Conservation (phyloP, 2,888 invertebrate species). For the Rhimphoctona megacephalus region DNA sequence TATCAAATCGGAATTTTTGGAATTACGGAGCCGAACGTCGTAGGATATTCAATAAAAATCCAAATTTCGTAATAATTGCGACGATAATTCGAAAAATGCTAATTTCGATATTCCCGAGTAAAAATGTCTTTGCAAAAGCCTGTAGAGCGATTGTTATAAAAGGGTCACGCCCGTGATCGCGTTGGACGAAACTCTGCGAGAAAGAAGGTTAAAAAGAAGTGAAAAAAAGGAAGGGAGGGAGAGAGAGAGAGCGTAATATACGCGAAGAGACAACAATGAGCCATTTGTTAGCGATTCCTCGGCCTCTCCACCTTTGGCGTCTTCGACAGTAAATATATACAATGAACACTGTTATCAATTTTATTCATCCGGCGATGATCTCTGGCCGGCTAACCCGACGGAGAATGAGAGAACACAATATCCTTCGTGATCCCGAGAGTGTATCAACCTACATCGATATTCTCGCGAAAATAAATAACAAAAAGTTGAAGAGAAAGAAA, state of each 20-base stretch:
- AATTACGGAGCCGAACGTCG: background rate
- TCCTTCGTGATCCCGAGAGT: constrained; percentile 20
- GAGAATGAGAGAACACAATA: background rate
- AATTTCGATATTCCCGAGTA: background rate
- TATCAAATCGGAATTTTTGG: background rate
- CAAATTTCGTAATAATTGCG: background rate
- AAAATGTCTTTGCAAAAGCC: constrained; percentile 23
- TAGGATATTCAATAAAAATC: background rate
- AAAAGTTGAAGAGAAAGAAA: background rate
- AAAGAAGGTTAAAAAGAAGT: constrained; percentile 13
- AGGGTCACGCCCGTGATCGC: constrained; percentile 30
- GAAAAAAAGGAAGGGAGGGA: constrained; percentile 15
- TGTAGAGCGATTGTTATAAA: constrained; percentile 18
- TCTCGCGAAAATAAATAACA: background rate
- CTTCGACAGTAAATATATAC: constrained; percentile 71
- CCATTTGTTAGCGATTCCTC: constrained; percentile 79
- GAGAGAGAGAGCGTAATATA: constrained; percentile 56
- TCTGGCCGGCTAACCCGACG: constrained; percentile 63
- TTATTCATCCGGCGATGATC: constrained; percentile 77
- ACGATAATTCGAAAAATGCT: background rate
- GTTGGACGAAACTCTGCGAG: constrained; percentile 26
- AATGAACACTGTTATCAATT: constrained; percentile 81
- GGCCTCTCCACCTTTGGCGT: constrained; percentile 43
- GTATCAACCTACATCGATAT: constrained; percentile 9
- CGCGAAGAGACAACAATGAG: constrained; percentile 79